Evolutionary conservation across 64 coral and sea anemone genomes (phyloP), one percentile per base, ranked within the genome.

Genomic region (Anthopleura sola): DNA sequence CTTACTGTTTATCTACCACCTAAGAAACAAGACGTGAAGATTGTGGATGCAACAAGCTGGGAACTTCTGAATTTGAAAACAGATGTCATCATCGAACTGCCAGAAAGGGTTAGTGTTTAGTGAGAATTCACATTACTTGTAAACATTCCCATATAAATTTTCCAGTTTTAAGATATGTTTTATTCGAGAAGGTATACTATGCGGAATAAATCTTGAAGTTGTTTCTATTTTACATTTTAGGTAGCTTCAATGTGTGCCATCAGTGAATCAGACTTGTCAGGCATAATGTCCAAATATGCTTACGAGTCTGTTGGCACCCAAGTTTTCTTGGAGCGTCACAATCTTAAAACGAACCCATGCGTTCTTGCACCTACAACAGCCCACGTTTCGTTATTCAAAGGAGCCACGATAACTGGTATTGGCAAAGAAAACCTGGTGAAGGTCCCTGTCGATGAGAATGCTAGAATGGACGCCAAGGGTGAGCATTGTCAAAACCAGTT

Each of bases 331-430:
- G 62, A 83, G 19, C 88, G 86, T 15, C 88, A 95, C 48, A 78
- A 82, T 33, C 60, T 95, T 13, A 95, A 83, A 23, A 60, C 87
- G 18, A 78, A 47, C 24, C 91, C 95, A 36, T 90, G 95, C n/a
- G 68, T 80, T 6, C 78, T 98, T 36, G 85, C 78, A n/a, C 91
- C 95, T 75, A 86, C 86, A 0, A 98, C 95, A 49, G 86, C 88
- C 6, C 95, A 98, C 66, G 83, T 93, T 24, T 98, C 95, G 1
- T 40, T 93, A 2, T 87, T 60, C 16, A 98, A 98, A 85, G 95
- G 87, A 58, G 80, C 53, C 19, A 98, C 89, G 3, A 88, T 98
- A 39, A 55, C 82, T 11, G 95, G 95, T 1, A 5, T 98, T 32
- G 89, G 93, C 71, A 81, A 80, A 78, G 94, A 76, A 29, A 85